These are phyloP conservation scores for Oryzias woworae DNA, from an alignment of 2,113 vertebrate genomes.

Conservation along the genomic window DNA sequence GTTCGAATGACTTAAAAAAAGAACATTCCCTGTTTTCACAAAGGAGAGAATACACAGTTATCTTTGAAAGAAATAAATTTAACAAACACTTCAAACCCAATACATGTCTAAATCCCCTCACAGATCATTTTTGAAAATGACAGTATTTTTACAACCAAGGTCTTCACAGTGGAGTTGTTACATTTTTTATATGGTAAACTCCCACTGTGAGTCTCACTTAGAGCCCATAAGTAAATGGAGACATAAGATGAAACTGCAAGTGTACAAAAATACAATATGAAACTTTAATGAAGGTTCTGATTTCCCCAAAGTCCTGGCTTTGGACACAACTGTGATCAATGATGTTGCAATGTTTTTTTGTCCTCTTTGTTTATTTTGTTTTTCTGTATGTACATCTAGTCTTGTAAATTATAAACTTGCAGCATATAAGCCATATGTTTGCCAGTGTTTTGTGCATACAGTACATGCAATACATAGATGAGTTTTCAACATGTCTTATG, in stretches of 20 bases:
- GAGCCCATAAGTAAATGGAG: constrained; percentile 59
- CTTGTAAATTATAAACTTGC: constrained; percentile 28
- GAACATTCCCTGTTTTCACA: too few relatives aligned
- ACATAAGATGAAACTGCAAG: constrained; percentile 64
- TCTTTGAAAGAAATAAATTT: not conserved
- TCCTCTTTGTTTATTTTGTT: constrained; percentile 29
- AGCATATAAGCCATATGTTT: constrained; percentile 22
- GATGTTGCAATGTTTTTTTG: constrained; percentile 45
- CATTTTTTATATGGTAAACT: constrained; percentile 31
- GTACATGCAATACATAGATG: too few relatives aligned
- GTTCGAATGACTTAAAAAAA: too few relatives aligned
- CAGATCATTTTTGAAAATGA: too few relatives aligned
- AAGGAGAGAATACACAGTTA: too few relatives aligned
- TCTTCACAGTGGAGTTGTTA: constrained; percentile 23
- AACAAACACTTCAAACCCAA: not conserved
- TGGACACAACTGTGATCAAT: constrained; percentile 65
- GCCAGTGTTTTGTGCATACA: constrained; percentile 16
- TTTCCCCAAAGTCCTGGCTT: constrained; percentile 70
- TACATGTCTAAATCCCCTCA: too few relatives aligned
- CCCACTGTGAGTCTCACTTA: constrained; percentile 42
- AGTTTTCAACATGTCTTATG: too few relatives aligned
- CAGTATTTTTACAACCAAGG: too few relatives aligned
- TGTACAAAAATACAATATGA: constrained; percentile 68
- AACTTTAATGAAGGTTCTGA: constrained; percentile 76
- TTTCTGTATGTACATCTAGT: constrained; percentile 45